Percentiles rank a stretch among this genome's conserved stretches.
phyloP scores from a whole-genome alignment of 2,888 invertebrate genomes.

The Ctenicera cuprea region DNA sequence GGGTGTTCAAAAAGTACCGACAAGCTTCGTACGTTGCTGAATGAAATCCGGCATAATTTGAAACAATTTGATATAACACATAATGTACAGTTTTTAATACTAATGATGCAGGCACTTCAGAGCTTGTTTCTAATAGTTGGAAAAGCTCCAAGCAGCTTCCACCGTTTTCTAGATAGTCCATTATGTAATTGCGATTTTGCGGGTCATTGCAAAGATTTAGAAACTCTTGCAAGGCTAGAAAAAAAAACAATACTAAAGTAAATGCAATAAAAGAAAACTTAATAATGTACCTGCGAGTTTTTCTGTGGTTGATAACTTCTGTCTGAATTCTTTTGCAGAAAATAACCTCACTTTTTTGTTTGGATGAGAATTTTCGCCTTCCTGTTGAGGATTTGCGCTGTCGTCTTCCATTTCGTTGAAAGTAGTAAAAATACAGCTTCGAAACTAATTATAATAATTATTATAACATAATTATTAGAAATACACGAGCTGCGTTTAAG shows the following conservation, averaged over 20 bases:
- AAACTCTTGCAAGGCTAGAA: constrained; percentile 79
- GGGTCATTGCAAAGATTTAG: constrained; percentile 76
- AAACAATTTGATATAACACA: constrained; percentile 80
- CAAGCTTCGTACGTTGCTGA: constrained; percentile 81
- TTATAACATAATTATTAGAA: no score
- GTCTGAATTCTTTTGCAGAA: constrained; percentile 78
- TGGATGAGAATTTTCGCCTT: constrained; percentile 19
- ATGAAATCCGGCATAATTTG: constrained; percentile 77
- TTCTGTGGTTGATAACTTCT: constrained; percentile 74
- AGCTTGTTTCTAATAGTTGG: constrained; percentile 78
- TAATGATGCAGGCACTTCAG: constrained; percentile 76
- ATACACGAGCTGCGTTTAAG: no score
- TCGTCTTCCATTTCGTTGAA: constrained; percentile 7
- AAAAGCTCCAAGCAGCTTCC: constrained; percentile 84
- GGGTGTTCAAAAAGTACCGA: constrained; percentile 81
- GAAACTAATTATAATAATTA: no score
- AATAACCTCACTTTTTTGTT: constrained; percentile 70
- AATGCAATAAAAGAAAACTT: constrained; percentile 33
- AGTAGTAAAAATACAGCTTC: not conserved
- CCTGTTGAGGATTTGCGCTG: not conserved
- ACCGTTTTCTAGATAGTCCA: constrained; percentile 81
- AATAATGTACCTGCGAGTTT: constrained; percentile 75
- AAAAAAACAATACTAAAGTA: constrained; percentile 58
- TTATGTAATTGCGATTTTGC: constrained; percentile 73
- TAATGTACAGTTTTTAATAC: constrained; percentile 81